Evolutionary conservation across 2,888 invertebrate species (phyloP).

Genomic region (Panopea generosa): DNA sequence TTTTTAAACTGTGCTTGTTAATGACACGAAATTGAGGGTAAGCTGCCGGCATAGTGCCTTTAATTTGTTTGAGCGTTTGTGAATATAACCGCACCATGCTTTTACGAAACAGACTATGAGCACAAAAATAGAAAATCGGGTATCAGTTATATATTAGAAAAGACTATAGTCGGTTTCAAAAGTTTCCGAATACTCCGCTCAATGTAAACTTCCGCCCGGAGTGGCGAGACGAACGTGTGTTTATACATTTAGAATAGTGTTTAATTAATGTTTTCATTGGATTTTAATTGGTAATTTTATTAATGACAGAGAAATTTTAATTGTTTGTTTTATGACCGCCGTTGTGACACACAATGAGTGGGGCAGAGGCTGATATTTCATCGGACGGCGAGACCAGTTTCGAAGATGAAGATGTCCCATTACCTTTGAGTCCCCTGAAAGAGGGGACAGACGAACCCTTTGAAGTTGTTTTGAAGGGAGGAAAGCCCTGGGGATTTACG

Average conservation of each 20-base stretch:
- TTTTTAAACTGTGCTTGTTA: too few species aligned
- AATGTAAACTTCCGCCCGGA: conserved; percentile 49
- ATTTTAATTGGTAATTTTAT: not conserved
- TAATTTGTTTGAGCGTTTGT: too few species aligned
- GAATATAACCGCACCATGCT: too few species aligned
- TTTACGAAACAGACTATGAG: too few species aligned
- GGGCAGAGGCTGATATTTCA: conserved; percentile 56
- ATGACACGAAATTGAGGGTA: too few species aligned
- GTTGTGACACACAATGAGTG: conserved; percentile 41
- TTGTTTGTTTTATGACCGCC: conserved; percentile 5
- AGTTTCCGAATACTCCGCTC: too few species aligned
- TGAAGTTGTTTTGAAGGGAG: conserved; percentile 76
- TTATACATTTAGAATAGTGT: not conserved
- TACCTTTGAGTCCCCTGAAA: conserved; percentile 57
- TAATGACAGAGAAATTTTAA: not conserved
- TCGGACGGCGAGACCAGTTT: conserved; percentile 54
- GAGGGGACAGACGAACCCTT: conserved; percentile 66
- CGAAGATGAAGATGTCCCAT: conserved; percentile 50
- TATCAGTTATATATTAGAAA: not conserved
- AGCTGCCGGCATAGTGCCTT: too few species aligned
- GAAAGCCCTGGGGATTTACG: conserved; percentile 79
- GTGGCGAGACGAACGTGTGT: not conserved
- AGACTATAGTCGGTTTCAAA: not conserved
- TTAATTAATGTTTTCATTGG: not conserved
- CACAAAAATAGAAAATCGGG: too few species aligned